These are phyloP conservation scores for Chloropsis cyanopogon DNA, from an alignment of 2,113 vertebrate genomes.

Conservation along the genomic window DNA sequence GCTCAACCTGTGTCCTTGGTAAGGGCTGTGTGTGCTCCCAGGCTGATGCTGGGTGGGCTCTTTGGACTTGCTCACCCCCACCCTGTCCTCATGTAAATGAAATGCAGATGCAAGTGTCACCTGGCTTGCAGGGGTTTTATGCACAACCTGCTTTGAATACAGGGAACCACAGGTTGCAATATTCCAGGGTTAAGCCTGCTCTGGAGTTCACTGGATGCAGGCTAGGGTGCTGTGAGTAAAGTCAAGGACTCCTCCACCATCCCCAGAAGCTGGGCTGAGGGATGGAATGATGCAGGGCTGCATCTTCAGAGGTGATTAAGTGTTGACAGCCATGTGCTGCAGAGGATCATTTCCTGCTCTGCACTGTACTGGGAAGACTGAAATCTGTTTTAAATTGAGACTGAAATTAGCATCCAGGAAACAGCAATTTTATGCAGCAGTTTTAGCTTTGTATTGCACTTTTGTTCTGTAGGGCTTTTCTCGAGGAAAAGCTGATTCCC, in stretches of 20 bases:
- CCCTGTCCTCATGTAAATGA: not conserved
- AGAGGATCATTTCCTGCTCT: not conserved
- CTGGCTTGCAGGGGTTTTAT: not conserved
- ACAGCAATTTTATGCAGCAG: not conserved
- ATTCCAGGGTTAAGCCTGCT: not conserved
- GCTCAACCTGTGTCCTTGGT: fast-evolving
- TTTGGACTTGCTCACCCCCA: not conserved
- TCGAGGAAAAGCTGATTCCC: not conserved
- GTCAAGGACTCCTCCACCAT: not conserved
- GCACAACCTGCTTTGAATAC: not conserved
- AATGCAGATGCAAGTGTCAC: not conserved
- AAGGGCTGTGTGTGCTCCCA: not conserved
- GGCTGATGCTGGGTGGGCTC: not conserved
- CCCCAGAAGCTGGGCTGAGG: not conserved
- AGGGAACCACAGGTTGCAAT: not conserved
- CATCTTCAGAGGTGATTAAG: not conserved
- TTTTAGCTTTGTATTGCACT: not conserved
- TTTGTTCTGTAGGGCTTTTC: not conserved
- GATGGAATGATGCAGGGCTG: not conserved
- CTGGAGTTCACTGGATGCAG: not conserved
- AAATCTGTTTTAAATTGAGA: not conserved
- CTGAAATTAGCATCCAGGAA: slow-evolving; percentile 15
- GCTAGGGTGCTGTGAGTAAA: not conserved
- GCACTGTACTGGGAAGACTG: not conserved
- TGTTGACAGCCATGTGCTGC: not conserved